Evolutionary conservation across 2,113 vertebrate genomes (phyloP).

Genomic region (Gasterosteus aculeatus): DNA sequence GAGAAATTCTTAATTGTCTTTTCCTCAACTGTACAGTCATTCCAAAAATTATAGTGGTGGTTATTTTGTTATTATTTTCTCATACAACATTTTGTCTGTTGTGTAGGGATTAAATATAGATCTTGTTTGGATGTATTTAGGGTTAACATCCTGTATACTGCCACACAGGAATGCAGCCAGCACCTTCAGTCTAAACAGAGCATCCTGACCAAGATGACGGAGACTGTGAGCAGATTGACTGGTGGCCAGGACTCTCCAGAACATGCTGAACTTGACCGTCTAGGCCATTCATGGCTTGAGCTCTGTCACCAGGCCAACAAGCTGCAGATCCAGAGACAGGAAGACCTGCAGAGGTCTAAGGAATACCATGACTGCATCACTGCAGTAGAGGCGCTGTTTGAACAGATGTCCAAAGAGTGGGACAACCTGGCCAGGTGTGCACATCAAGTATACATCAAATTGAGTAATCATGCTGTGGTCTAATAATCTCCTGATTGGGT

Average conservation of each 20-base stretch:
- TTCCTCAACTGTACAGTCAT: background rate
- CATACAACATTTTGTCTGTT: background rate
- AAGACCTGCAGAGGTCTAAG: conserved; percentile 88
- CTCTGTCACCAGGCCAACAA: conserved; percentile 87
- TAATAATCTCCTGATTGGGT: background rate
- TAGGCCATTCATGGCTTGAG: conserved; percentile 90
- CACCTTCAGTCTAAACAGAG: conserved; percentile 88
- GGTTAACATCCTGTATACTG: conserved; percentile 5
- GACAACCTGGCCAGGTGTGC: conserved; percentile 93
- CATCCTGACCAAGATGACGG: conserved; percentile 84
- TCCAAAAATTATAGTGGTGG: background rate
- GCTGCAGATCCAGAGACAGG: conserved; percentile 87
- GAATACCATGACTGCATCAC: conserved; percentile 88
- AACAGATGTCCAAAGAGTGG: conserved; percentile 94
- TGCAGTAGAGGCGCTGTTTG: conserved; percentile 88
- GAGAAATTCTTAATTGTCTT: background rate
- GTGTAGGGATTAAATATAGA: conserved; percentile 12
- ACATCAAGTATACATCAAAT: background rate
- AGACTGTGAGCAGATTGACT: conserved; percentile 87
- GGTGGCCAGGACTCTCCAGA: conserved; percentile 89
- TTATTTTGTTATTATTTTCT: conserved; percentile 2
- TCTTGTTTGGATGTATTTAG: conserved; percentile 12
- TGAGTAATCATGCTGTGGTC: background rate
- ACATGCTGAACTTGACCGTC: conserved; percentile 86
- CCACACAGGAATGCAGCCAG: conserved; percentile 87